These are phyloP conservation scores for Eurystomus gularis DNA, from an alignment of 2,113 vertebrate genomes.

Conservation along the genomic window DNA sequence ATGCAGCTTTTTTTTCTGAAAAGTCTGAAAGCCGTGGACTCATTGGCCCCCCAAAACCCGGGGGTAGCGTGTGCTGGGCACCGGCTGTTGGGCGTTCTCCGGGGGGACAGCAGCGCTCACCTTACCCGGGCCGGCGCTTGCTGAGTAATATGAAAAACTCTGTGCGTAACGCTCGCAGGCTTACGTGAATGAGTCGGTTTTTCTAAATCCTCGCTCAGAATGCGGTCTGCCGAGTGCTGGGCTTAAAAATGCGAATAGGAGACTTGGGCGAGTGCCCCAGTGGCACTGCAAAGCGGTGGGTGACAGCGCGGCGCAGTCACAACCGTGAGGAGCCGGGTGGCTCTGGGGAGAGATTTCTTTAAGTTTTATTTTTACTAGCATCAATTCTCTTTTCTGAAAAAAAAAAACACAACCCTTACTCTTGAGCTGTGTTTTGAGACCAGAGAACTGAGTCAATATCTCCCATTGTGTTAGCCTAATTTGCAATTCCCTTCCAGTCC, in stretches of 20 bases:
- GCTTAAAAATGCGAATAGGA: background rate
- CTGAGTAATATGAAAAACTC: accelerated
- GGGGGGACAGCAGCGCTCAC: accelerated
- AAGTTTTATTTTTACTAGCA: too few relatives aligned
- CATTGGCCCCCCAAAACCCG: accelerated
- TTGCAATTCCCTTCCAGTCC: background rate
- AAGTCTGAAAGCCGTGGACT: accelerated
- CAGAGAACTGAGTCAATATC: background rate
- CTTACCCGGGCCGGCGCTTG: accelerated
- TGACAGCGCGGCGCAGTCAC: background rate
- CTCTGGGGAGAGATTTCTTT: background rate
- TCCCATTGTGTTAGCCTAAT: background rate
- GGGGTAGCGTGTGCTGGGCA: accelerated
- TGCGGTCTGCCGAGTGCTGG: background rate
- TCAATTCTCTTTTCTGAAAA: background rate
- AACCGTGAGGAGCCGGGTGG: accelerated
- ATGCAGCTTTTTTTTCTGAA: background rate
- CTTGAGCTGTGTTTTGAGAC: background rate
- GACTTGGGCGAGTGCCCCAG: background rate
- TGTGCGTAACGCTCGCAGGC: accelerated
- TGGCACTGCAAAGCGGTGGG: background rate
- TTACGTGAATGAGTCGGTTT: accelerated
- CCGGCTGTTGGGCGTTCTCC: accelerated
- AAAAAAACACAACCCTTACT: background rate
- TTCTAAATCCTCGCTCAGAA: background rate